Evolutionary conservation across 2,888 invertebrate genomes (phyloP).

Genomic region (Conops quadrifasciatus): DNA sequence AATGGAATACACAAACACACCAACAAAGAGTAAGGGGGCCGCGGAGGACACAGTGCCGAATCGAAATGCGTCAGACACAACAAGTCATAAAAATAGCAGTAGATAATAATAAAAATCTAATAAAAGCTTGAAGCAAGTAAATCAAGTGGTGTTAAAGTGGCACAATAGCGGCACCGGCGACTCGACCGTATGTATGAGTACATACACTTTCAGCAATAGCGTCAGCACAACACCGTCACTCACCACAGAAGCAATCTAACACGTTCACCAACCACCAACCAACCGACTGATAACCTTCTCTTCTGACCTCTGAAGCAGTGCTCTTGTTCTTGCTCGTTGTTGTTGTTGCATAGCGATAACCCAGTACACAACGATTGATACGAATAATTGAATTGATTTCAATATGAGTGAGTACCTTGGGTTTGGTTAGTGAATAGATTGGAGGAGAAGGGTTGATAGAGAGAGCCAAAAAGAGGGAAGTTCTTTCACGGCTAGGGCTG

Average conservation of each 20-base stretch:
- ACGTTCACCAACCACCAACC: too few species aligned
- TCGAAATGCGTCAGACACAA: too few species aligned
- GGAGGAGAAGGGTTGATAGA: not conserved
- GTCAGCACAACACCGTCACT: not conserved
- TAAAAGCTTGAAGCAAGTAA: not conserved
- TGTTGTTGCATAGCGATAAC: too few species aligned
- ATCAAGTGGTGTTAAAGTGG: not conserved
- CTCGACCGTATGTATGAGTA: not conserved
- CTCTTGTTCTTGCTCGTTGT: not conserved
- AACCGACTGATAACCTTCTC: slow-evolving; percentile 10
- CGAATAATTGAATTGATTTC: slow-evolving; percentile 3
- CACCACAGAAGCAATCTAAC: not conserved
- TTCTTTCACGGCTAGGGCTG: not conserved
- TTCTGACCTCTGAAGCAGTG: not conserved
- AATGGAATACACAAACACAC: too few species aligned
- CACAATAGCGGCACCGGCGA: not conserved
- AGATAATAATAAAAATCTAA: slow-evolving; percentile 8
- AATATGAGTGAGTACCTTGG: not conserved
- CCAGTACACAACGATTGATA: not conserved
- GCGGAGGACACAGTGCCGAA: too few species aligned
- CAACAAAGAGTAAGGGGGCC: too few species aligned
- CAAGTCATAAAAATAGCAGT: not conserved
- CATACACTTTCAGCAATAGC: not conserved
- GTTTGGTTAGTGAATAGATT: not conserved
- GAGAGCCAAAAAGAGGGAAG: not conserved